phyloP scores from a whole-genome alignment of 2,113 vertebrate species.

The Gallinago jamesoni region DNA sequence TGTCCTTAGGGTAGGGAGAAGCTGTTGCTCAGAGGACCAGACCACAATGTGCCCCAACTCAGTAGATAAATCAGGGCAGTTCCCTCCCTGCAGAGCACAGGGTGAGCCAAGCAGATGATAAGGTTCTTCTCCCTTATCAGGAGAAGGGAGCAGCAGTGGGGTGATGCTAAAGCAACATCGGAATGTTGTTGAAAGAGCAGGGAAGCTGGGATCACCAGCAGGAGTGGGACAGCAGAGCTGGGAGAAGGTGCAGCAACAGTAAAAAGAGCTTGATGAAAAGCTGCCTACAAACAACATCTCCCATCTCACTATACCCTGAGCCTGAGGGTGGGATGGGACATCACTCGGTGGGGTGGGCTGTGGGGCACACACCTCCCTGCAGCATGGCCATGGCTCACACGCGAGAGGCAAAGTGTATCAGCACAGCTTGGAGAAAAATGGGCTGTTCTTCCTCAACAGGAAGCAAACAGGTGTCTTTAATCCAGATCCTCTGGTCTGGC shows the following conservation, averaged over 20 bases:
- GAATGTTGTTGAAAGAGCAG: neutral
- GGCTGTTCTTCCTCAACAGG: neutral
- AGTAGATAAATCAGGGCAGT: neutral
- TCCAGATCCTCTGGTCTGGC: neutral
- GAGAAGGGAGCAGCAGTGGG: accelerated
- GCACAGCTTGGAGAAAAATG: neutral
- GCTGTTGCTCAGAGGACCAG: neutral
- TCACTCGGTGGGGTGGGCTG: accelerated
- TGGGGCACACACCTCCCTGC: neutral
- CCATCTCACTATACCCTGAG: neutral
- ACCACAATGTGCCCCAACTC: neutral
- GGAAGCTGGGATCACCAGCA: neutral
- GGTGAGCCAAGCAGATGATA: neutral
- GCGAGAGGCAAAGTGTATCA: neutral
- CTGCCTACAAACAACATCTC: neutral
- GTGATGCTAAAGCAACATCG: neutral
- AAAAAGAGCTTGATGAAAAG: neutral
- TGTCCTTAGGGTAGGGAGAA: neutral
- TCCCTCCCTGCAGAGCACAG: neutral
- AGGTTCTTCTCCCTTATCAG: neutral
- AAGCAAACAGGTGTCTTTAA: neutral
- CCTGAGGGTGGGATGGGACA: neutral
- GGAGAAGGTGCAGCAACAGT: neutral
- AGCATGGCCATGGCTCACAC: accelerated
- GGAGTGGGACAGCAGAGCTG: neutral